Base-by-base conservation (phyloP, 1,140 invertebrate species). In the Drosophila biarmipes region DNA sequence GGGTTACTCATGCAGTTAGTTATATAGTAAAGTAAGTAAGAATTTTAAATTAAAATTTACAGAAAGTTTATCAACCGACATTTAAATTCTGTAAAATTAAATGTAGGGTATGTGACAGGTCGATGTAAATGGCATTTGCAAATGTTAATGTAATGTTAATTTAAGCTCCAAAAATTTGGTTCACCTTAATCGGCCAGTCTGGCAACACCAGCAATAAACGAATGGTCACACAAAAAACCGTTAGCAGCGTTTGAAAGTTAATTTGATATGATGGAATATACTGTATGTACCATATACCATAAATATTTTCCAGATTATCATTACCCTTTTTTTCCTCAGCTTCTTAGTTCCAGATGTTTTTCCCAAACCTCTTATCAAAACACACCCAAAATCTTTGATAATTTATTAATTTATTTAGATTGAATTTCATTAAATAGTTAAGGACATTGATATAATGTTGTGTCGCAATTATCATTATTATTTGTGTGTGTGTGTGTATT, bases 391-490 rank as follows among this genome's bases (percentile, higher is more conserved):
- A 12, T 55, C 19, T 7, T 64, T 75, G 71, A 75, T 75, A 80
- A 80, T 79, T 80, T 86, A 86, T 87, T 87, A 78, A 79, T 87
- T 87, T 82, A 82, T 86, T 86, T 86, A 86, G 81, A 80, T 86
- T 85, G 76, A 78, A 81, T 86, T 86, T 86, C 69, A 86, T 86
- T 89, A 87, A 87, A 79, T 87, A 87, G 82, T 87, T 87, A 82
- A 87, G 84, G 82, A 89, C 84, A 87, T 87, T 89, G 82, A 87
- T 87, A 87, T 82, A 82, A 85, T 85, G 80, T 85, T 84, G 71
- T 71, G 67, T 71, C 63, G 76, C 74, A 66, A 75, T 72, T 79
- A 67, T 72, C 73, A 84, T 59, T 80, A 75, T 80, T 63, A 64
- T 66, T 54, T 64, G 34, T 73, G 49, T 66, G 40, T 72, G 21